Base-by-base conservation (phyloP, 1,140 invertebrate genomes). In the Cepaea nemoralis region DNA sequence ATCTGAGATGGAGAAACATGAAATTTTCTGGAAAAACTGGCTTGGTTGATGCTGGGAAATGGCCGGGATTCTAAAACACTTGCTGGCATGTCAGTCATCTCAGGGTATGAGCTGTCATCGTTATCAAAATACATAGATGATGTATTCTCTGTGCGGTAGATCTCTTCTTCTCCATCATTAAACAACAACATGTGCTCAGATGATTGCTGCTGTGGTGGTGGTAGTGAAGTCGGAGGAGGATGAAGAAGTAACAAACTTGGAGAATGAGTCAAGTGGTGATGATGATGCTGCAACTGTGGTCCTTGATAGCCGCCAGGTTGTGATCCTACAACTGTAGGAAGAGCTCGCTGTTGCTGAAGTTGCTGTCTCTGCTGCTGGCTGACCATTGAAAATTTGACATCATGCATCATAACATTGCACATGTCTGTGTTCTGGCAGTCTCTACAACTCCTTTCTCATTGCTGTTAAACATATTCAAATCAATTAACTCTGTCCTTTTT, bases 51-150 rank as follows among this genome's bases (percentile, higher is more conserved):
- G 83, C 80, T 35, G 74, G 80, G 42, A 83, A 82, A 42, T 84
- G 83, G 71, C 80, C n/a, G 22, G 70, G 83, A 37, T 83, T 77
- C 73, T n/a, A 45, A 19, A 73, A 71, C 83, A 42, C 88, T 86
- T 70, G 79, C 85, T 0, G 88, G 91, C 69, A 91, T 91, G 77
- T 93, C 92, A 48, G 90, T 91, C 55, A 90, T 92, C 74, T 95
- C 93, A 1, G 93, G 93, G 87, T 95, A 95, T 78, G 94, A 90
- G 55, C 84, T 87, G 82, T 94, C 94, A 42, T 94, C 91, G 83
- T 94, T 94, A 80, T 89, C 87, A 74, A 87, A 91, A 22, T 94
- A 95, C 63, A 95, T 90, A 85, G 94, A 94, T 24, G 94, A 88
- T 59, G 94, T 94, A 84, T 94, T 94, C 82, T 94, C 94, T 50